Evolutionary conservation across 2,113 vertebrate genomes (phyloP), one percentile per base, ranked within the genome.

Genomic region (Gopherus evgoodei): DNA sequence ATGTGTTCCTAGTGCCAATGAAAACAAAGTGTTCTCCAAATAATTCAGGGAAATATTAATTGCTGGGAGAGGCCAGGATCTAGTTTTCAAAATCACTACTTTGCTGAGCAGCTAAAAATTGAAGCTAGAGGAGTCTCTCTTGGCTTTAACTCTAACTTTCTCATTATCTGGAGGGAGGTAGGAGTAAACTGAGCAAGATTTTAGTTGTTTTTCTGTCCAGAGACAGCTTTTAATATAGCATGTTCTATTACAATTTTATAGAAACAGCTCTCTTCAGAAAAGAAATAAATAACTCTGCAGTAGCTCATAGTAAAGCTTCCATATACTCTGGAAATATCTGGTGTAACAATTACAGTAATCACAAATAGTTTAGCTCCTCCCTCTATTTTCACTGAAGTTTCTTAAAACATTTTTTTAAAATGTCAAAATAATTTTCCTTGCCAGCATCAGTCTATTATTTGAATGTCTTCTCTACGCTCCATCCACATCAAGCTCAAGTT

Each of bases 1-100:
- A 35, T 96, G 93, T 97, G 95, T 98, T 97, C 93, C 81, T 84
- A 22, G 53, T 91, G 97, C 97, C 98, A 98, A 90, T 49, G 86
- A 97, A 98, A 98, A 97, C 80, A 56, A 81, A 94, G 81, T 57
- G 65, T 90, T 80, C 87, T 98, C 95, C 92, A 94, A 19, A 42
- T 92, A 93, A 94, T 96, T 96, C 87, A 86, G 89, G 95, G 94
- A 88, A 96, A 95, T 97, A 96, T 93, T 96, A 96, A 86, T 94
- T 62, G 78, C 92, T 96, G 79, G 81, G 59, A 95, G 91, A 93
- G 95, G 90, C 90, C 86, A 95, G 88, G 85, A 87, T 84, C 95
- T 93, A 56, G 80, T 94, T 95, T 94, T 96, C 92, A 87, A 81
- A 90, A 93, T 96, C 93, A 96, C 93, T 79, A 53, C 96, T 97